A percentile compares a stretch with the other conserved stretches of the same genome.
phyloP scores from a whole-genome alignment of 2,113 vertebrate genomes.

The Podocnemis expansa region DNA sequence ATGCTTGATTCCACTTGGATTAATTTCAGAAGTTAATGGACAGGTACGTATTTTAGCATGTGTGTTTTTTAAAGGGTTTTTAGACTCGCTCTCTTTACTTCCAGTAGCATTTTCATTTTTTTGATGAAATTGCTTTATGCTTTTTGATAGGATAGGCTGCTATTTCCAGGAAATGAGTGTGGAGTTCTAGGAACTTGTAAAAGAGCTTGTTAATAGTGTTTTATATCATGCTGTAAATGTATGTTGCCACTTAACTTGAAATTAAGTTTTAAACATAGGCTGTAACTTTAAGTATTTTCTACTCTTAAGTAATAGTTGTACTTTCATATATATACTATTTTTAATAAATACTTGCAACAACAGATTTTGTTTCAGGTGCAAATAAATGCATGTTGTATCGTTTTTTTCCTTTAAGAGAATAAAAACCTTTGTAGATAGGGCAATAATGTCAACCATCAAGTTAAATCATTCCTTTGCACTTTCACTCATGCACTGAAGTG shows the following conservation, averaged over 20 bases:
- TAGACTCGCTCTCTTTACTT: neutral
- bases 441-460: neutral
- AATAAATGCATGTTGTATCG: neutral
- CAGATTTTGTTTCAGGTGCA: neutral
- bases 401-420: neutral
- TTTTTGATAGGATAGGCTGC: neutral
- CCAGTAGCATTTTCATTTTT: neutral
- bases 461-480: neutral
- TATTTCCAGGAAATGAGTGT: neutral
- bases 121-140: neutral
- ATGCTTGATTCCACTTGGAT: constrained; percentile 88
- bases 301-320: neutral
- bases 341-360: too few relatives aligned
- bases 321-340: neutral
- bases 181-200: neutral
- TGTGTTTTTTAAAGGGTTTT: neutral
- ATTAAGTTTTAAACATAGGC: neutral
- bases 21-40: constrained; percentile 87
- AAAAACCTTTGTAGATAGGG: neutral
- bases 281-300: neutral
- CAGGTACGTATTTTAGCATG: constrained; percentile 79
- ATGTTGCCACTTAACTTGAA: neutral
- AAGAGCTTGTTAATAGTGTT: neutral
- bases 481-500: neutral
- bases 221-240: neutral